These are phyloP conservation scores for Scylla paramamosain DNA, from an alignment of 1,140 invertebrate species.

Conservation along the genomic window DNA sequence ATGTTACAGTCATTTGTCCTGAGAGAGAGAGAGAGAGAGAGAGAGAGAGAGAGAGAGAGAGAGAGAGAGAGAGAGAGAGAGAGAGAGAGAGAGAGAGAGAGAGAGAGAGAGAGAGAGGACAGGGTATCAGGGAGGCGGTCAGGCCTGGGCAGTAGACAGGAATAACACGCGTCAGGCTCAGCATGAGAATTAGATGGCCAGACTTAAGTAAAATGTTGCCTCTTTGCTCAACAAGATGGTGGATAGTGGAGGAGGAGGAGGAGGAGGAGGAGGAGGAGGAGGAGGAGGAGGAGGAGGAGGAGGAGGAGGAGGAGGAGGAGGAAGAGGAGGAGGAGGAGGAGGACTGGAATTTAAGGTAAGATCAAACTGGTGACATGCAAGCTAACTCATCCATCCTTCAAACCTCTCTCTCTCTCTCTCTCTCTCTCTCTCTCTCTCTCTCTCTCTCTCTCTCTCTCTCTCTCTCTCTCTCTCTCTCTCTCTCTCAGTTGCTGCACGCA, in stretches of 20 bases:
- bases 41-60: conserved; percentile 5
- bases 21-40: neutral
- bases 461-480: too few species aligned
- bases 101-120: neutral
- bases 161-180: neutral
- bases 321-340: neutral
- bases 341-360: neutral
- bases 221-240: too few species aligned
- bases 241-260: neutral
- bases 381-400: neutral
- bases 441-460: neutral
- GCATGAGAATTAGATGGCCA: conserved; percentile 38
- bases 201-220: neutral
- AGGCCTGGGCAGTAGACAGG: conserved; percentile 30
- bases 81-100: neutral
- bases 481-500: too few species aligned
- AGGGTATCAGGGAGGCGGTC: neutral
- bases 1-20: neutral
- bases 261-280: neutral
- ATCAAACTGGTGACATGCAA: too few species aligned
- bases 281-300: conserved; percentile 8
- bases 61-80: neutral
- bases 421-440: conserved; percentile 50
- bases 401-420: conserved; percentile 41
- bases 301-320: conserved; percentile 29